These are phyloP conservation scores for Trialeurodes vaporariorum DNA, from an alignment of 1,140 invertebrate genomes.

Conservation along the genomic window DNA sequence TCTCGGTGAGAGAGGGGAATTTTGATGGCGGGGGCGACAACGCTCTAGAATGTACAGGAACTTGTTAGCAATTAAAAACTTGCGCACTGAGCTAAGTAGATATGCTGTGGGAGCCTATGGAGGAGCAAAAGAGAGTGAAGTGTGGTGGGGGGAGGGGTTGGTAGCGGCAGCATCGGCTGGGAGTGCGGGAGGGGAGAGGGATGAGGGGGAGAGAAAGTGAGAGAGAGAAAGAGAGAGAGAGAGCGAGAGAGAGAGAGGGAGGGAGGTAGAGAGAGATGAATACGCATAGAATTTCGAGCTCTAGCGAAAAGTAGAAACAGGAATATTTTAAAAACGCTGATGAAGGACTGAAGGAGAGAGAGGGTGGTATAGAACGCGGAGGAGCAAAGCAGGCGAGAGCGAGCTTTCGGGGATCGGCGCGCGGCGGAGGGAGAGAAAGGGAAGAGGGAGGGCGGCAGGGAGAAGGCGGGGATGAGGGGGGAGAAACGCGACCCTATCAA, in stretches of 20 bases:
- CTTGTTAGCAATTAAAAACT: constrained; percentile 1
- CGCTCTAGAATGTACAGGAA: neutral
- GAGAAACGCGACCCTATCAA: neutral
- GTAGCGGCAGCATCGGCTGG: too few relatives aligned
- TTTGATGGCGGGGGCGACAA: neutral
- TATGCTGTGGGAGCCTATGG: neutral
- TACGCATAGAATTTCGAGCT: neutral
- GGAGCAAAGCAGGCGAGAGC: neutral
- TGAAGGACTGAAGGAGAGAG: too few relatives aligned
- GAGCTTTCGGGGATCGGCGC: neutral
- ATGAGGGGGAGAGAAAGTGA: too few relatives aligned
- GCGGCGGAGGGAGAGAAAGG: neutral
- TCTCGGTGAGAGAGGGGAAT: neutral
- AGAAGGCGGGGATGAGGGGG: neutral
- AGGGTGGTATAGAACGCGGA: too few relatives aligned
- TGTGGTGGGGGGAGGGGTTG: too few relatives aligned
- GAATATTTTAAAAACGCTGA: constrained; percentile 1
- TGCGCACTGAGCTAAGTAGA: neutral
- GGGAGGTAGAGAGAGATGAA: too few relatives aligned
- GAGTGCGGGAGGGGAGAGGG: too few relatives aligned
- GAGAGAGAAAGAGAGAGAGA: too few relatives aligned
- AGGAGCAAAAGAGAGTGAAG: too few relatives aligned
- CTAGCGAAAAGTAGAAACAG: neutral
- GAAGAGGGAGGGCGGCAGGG: too few relatives aligned
- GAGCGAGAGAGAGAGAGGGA: too few relatives aligned